Evolutionary conservation across 2,888 invertebrate species (phyloP).

Genomic region (Acronicta alni): DNA sequence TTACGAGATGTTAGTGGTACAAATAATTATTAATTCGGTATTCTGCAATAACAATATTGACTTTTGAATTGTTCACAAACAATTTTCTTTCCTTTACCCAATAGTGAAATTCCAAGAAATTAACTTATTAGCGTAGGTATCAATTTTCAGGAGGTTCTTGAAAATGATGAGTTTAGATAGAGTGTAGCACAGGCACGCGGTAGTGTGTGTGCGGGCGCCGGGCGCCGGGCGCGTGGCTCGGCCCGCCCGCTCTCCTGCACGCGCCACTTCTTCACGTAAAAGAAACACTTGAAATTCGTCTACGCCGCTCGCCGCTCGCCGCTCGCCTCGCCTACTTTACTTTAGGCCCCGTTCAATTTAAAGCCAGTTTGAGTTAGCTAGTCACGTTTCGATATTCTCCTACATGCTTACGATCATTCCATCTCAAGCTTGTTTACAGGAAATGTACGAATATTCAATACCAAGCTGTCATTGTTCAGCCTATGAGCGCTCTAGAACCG

Average conservation of each 20-base stretch:
- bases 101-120: neutral
- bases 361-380: slow-evolving; percentile 64
- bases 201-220: slow-evolving; percentile 26
- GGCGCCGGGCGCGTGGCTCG: slow-evolving; percentile 39
- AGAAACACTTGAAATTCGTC: slow-evolving; percentile 84
- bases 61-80: too few species aligned
- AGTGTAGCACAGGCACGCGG: slow-evolving; percentile 27
- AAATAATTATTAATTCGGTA: too few species aligned
- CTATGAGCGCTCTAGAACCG: slow-evolving; percentile 20
- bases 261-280: slow-evolving; percentile 80
- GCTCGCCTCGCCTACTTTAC: slow-evolving; percentile 71
- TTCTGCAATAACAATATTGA: too few species aligned
- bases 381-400: slow-evolving; percentile 65
- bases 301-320: slow-evolving; percentile 68
- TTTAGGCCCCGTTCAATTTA: slow-evolving; percentile 72
- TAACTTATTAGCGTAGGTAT: slow-evolving; percentile 19
- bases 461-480: slow-evolving; percentile 21
- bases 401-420: slow-evolving; percentile 23
- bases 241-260: slow-evolving; percentile 75
- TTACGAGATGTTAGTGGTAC: too few species aligned
- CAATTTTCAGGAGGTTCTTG: slow-evolving; percentile 34
- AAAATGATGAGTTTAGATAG: slow-evolving; percentile 27
- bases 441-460: slow-evolving; percentile 34
- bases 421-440: slow-evolving; percentile 22
- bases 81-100: neutral